Evolutionary conservation across 2,888 invertebrate genomes (phyloP).

Genomic region (Pristionchus maxplancki): DNA sequence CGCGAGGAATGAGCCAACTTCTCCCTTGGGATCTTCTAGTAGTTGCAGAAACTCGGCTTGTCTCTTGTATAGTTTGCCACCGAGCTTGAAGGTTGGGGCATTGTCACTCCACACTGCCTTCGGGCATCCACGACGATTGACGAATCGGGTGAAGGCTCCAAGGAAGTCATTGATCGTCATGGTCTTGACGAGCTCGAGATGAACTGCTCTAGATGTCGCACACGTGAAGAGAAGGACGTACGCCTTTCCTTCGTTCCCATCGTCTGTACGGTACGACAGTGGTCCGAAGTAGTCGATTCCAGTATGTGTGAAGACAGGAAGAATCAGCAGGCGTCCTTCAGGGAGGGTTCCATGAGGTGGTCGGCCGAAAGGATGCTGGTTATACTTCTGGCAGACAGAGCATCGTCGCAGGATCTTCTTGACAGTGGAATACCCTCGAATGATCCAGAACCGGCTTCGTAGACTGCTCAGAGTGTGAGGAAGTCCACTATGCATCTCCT

Average conservation of each 20-base stretch:
- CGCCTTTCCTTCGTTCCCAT: background rate
- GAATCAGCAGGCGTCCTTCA: background rate
- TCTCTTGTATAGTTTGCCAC: background rate
- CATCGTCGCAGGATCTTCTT: background rate
- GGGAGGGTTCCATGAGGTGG: background rate
- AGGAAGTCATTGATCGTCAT: background rate
- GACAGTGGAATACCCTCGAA: background rate
- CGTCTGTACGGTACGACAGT: background rate
- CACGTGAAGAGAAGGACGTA: background rate
- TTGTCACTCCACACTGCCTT: background rate
- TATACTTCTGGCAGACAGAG: background rate
- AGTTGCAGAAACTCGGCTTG: background rate
- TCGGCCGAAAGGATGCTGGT: background rate
- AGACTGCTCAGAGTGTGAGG: background rate
- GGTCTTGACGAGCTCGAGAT: background rate
- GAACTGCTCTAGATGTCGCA: background rate
- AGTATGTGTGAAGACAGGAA: background rate
- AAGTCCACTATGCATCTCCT: background rate
- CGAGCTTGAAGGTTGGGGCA: background rate
- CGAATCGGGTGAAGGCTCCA: background rate
- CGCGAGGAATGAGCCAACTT: background rate
- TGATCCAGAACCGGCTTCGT: background rate
- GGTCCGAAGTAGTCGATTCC: background rate
- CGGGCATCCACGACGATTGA: background rate
- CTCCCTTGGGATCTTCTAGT: background rate